phyloP scores from a whole-genome alignment of 2,797 vertebrate species.

The Sebastes goodei region DNA sequence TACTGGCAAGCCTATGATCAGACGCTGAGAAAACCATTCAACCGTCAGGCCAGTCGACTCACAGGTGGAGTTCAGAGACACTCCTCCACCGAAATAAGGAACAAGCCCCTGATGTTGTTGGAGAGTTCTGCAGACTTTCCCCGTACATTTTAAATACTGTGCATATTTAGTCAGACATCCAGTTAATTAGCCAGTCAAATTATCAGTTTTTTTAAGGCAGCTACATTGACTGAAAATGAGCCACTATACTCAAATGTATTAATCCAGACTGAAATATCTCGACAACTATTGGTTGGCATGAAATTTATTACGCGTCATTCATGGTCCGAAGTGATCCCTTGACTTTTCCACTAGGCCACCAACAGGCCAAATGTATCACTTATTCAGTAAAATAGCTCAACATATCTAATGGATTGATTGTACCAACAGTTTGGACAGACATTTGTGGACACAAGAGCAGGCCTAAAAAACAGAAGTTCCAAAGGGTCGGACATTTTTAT shows the following conservation, averaged over 20 bases:
- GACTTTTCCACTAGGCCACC: neutral
- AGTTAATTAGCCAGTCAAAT: neutral
- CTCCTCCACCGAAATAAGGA: constrained; percentile 20
- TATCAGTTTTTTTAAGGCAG: neutral
- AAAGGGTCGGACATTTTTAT: too few relatives aligned
- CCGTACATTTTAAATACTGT: neutral
- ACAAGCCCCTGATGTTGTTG: constrained; percentile 1
- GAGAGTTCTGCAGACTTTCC: constrained; percentile 2
- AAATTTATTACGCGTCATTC: neutral
- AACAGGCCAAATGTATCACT: neutral
- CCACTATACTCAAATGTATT: neutral
- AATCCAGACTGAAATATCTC: neutral
- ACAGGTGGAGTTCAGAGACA: constrained; percentile 30
- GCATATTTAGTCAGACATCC: neutral
- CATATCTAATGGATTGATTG: neutral
- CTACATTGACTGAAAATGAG: neutral
- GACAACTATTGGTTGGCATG: neutral
- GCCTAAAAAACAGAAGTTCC: too few relatives aligned
- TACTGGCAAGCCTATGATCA: constrained; percentile 40
- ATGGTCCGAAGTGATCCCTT: neutral
- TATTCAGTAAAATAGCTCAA: neutral
- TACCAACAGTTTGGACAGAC: neutral
- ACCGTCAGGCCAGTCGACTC: constrained; percentile 21
- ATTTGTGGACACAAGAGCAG: neutral
- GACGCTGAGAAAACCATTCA: constrained; percentile 30